A percentile compares a stretch with the other conserved stretches of the same genome.
Conservation (phyloP, 2,113 vertebrate species). For the Anolis carolinensis region DNA sequence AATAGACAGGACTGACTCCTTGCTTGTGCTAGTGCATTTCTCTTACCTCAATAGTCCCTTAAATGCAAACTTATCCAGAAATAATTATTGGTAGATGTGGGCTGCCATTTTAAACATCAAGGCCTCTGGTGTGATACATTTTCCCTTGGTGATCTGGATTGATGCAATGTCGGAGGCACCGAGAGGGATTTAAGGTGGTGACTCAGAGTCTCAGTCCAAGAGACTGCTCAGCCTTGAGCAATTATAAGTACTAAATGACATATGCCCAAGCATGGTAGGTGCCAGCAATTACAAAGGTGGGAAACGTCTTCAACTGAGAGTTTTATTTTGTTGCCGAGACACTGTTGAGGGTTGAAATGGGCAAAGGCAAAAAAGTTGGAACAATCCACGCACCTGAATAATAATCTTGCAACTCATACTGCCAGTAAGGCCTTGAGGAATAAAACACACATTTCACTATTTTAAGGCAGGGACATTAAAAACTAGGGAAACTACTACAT, state of each 20-base stretch:
- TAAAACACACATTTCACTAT: too few species aligned
- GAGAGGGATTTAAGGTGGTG: background rate
- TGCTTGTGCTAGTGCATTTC: too few species aligned
- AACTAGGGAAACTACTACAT: too few species aligned
- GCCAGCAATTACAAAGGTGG: background rate
- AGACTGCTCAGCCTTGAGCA: background rate
- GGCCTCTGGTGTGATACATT: background rate
- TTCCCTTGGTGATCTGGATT: background rate
- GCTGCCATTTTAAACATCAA: background rate
- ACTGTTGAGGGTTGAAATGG: too few species aligned
- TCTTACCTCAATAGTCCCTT: background rate
- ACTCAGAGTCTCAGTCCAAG: background rate
- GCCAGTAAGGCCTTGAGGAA: too few species aligned
- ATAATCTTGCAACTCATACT: too few species aligned
- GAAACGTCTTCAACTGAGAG: too few species aligned
- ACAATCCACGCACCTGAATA: too few species aligned
- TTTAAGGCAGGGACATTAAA: too few species aligned
- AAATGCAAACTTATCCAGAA: background rate
- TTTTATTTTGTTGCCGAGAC: too few species aligned
- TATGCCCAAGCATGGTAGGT: background rate
- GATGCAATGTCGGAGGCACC: background rate
- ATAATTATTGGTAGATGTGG: background rate
- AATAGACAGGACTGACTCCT: background rate
- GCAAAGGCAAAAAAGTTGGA: background rate
- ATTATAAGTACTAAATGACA: background rate